A percentile compares a stretch with the other conserved stretches of the same genome.
Conservation (phyloP, 2,113 vertebrate species). For the Gobiocypris rarus region DNA sequence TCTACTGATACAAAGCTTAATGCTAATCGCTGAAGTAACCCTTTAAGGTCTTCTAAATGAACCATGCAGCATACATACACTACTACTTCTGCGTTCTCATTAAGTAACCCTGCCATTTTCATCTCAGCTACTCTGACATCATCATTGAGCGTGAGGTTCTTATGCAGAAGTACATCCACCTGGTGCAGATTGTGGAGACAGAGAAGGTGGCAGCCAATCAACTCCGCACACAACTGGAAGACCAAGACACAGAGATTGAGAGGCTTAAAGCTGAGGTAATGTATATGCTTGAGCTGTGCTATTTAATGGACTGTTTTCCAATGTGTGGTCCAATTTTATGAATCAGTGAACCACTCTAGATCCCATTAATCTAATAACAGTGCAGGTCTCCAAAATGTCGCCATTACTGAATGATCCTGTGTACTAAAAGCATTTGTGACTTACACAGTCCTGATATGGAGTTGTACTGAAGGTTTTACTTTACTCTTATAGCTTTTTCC, state of each 20-base stretch:
- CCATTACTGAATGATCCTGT: background rate
- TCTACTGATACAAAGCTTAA: too few relatives aligned
- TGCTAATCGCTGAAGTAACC: too few relatives aligned
- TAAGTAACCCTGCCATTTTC: background rate
- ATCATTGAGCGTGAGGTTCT: conserved; percentile 93
- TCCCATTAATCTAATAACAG: conserved; percentile 21
- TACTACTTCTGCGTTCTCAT: background rate
- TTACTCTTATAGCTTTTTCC: background rate
- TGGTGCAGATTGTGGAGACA: conserved; percentile 95
- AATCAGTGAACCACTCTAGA: conserved; percentile 21
- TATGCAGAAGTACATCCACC: conserved; percentile 98
- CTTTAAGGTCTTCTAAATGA: background rate
- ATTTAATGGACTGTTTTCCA: conserved; percentile 2
- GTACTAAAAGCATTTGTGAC: conserved; percentile 22
- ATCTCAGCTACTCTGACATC: conserved; percentile 87
- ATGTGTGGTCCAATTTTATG: background rate
- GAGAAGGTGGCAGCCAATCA: conserved; percentile 97
- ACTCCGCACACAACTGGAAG: conserved; percentile 94
- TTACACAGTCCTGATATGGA: background rate
- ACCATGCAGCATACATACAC: background rate
- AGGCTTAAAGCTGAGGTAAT: conserved; percentile 93
- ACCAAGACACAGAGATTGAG: conserved; percentile 96
- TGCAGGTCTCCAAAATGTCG: conserved; percentile 17
- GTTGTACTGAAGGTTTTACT: background rate
- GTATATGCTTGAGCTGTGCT: conserved; percentile 3